Conservation (phyloP, 1,140 invertebrate species). For the Brachionus asplanchnoidis region DNA sequence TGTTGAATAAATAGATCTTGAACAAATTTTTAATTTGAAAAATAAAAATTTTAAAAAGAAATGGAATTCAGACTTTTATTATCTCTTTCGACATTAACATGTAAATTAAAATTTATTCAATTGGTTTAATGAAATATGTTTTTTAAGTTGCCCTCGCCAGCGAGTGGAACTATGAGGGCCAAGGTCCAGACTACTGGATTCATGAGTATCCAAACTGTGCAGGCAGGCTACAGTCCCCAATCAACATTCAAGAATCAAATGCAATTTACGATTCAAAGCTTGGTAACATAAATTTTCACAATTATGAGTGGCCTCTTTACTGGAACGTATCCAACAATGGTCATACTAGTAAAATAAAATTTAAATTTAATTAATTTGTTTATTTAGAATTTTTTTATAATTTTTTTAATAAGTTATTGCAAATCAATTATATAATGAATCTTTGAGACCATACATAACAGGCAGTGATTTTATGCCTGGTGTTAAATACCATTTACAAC, state of each 20-base stretch:
- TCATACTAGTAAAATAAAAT: background rate
- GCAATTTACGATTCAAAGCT: background rate
- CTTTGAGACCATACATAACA: background rate
- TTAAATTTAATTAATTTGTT: background rate
- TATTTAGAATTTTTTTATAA: too few relatives aligned
- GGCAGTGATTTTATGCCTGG: background rate
- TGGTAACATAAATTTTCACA: background rate
- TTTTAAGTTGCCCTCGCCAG: background rate
- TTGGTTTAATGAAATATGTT: background rate
- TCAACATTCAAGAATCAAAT: background rate
- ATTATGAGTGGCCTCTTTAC: background rate
- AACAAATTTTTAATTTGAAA: background rate
- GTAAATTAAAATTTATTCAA: background rate
- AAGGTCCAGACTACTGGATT: slow-evolving; percentile 15
- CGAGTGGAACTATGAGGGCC: slow-evolving; percentile 20
- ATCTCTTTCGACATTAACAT: background rate
- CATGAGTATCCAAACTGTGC: slow-evolving; percentile 15
- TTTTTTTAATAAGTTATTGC: background rate
- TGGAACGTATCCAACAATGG: slow-evolving; percentile 34
- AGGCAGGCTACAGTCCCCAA: slow-evolving; percentile 15
- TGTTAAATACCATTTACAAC: background rate
- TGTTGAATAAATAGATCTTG: background rate
- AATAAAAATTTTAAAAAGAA: background rate
- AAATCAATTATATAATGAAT: background rate
- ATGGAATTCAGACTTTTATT: background rate